Base-by-base conservation (phyloP, 2,888 invertebrate species). In the Nemotelus pantherinus region DNA sequence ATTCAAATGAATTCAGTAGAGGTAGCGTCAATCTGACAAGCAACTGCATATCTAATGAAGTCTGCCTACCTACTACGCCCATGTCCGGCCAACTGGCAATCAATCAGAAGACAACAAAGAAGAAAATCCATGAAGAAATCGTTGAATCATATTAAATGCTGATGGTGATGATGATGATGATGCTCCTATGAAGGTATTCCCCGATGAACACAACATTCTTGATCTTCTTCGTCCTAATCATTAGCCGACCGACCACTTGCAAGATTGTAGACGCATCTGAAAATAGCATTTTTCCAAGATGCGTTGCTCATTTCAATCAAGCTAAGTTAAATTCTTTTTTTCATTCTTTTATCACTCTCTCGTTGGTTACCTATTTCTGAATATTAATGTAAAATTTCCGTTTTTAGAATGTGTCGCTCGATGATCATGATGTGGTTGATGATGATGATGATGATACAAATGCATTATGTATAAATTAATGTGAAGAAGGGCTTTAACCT, bases 401-500 rank as follows among this genome's bases (percentile, higher is more conserved):
- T 65, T 45, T 65, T 9, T 47, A 65, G 65, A 65, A 65, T 65
- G 65, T 47, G 47, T 25, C 25, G 25, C 25, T 25, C 25, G 25
- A 25, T 25, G 25, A 25, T 25, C 25, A 25, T 25, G 25, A 25
- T 25, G 25, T 25, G 25, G 25, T 25, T 25, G 25, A 25, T 25
- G 25, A 25, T 25, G 65, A 44, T 10, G 47, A 45, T 45, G 65
- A 65, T 65, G 47, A 10, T 4, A 4, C n/a, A 57, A 65, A 65
- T 43, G 65, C 65, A 65, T 63, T 63, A 41, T 7, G 50, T 50
- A 50, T 44, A 65, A 65, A 65, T 65, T 65, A 45, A 65, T 65
- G 65, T 47, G 25, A 65, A 65, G 25, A 65, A 65, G 65, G 65
- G 65, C 65, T 65, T 65, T 65, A 65, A 65, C 65, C 65, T 65